phyloP scores from a whole-genome alignment of 2,797 vertebrate genomes.

The Pangasius mekongensis region DNA sequence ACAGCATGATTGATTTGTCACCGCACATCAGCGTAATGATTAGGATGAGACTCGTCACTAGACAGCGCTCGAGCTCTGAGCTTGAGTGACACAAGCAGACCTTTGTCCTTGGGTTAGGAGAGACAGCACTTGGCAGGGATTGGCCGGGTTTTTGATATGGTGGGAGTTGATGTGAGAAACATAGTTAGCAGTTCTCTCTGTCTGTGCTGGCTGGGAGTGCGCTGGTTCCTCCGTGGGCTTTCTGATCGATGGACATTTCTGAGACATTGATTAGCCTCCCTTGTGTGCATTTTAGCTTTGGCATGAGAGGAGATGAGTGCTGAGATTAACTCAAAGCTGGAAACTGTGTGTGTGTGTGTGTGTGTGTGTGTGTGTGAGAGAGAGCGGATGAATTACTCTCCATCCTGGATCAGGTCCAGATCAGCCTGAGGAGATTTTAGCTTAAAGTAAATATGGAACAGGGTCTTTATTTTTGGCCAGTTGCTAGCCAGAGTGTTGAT shows the following conservation, averaged over 20 bases:
- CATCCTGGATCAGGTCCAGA: constrained; percentile 18
- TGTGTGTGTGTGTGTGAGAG: constrained; percentile 18
- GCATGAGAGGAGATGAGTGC: constrained; percentile 66
- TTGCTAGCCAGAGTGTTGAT: constrained; percentile 5
- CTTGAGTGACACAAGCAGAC: constrained; percentile 46
- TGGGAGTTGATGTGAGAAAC: constrained; percentile 51
- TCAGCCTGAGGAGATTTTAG: constrained; percentile 14
- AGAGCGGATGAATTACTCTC: constrained; percentile 19
- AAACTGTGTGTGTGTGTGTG: constrained; percentile 40
- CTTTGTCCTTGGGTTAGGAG: constrained; percentile 55
- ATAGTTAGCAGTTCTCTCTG: constrained; percentile 3
- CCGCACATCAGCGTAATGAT: constrained; percentile 59
- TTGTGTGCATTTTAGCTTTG: constrained; percentile 64
- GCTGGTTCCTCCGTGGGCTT: constrained; percentile 64
- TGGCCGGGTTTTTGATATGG: constrained; percentile 52
- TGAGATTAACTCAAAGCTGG: constrained; percentile 69
- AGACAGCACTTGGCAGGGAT: constrained; percentile 29
- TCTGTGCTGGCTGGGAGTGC: constrained; percentile 22
- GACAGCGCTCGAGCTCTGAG: constrained; percentile 53
- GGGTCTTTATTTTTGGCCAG: constrained; percentile 15
- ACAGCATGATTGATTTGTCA: constrained; percentile 70
- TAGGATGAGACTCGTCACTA: constrained; percentile 54
- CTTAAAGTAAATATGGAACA: constrained; percentile 41
- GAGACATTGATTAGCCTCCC: constrained; percentile 72
- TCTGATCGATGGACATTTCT: constrained; percentile 74